Base-by-base conservation (phyloP, 1,140 invertebrate genomes). In the Drosophila prosaltans region DNA sequence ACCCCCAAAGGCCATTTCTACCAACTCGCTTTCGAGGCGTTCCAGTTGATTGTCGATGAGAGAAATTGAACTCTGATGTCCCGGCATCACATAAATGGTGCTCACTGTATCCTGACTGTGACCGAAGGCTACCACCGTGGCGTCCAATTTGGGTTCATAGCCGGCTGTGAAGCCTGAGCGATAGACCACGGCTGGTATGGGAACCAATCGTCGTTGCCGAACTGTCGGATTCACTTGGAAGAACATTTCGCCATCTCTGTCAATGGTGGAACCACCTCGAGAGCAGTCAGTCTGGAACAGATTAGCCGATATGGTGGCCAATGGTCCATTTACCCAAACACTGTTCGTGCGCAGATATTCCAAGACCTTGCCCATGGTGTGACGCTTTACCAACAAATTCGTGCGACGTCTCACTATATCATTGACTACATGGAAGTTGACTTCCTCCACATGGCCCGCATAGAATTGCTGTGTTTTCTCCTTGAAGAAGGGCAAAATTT, bases 391-490 rank as follows among this genome's bases (percentile, higher is more conserved):
- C 21, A 97, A 83, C 1, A 97, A 92, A 92, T 97, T 97, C 1
- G 96, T 97, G 75, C 96, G 93, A 65, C 96, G 93, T 26, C 96
- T 93, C 1, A 97, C 94, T 4, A 96, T 94, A 77, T 97, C 96
- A 39, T 95, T 95, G 32, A 97, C 95, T 2, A 95, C 94, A 69
- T 95, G 95, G 82, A 97, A 97, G 68, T 96, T 96, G 0, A 96
- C 95, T 92, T 97, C 96, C 80, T 97, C 96, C 0, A 97, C 96
- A 66, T 96, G 95, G 0, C 96, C 96, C 68, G 96, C 96, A 80
- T 97, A 97, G 78, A 97, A 97, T 70, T 97, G 96, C 74, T 96
- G 95, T 0, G 95, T 96, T 78, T 97, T 94, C 81, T 97, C 96
- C 83, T 97, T 97, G 83, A 97, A 97, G 92, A 97, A 97, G 6